Evolutionary conservation across 2,113 vertebrate genomes (phyloP), one percentile per base, ranked within the genome.

Genomic region (Heptranchias perlo): DNA sequence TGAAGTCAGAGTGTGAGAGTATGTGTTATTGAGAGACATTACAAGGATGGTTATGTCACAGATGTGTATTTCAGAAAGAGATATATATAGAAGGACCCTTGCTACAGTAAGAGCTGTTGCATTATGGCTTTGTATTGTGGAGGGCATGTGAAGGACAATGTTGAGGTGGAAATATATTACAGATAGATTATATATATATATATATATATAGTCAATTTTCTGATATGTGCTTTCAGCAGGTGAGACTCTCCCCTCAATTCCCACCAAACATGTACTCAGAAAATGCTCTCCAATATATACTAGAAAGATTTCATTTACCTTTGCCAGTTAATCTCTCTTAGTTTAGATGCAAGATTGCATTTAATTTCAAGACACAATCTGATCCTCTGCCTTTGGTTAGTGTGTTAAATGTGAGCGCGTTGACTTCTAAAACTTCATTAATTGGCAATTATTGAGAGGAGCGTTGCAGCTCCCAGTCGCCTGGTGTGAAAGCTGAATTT

Each of bases 401-500:
- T 23, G 11, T 95, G 94, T 95, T 95, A 69, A 67, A 28, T 95
- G 44, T 73, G 47, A 95, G 47, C 10, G 44, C 65, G 6, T 14
- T 95, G 65, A 95, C 65, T 95, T 95, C 64, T 95, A 47, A 14
- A 69, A 69, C 94, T 95, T 69, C 94, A 95, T 95, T 95, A 95
- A 95, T 95, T 95, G 94, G 65, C 65, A 95, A 67, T 95, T 95
- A 47, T 95, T 95, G 94, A 69, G 47, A 95, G 47, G 65, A 95
- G 94, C 28, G 18, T 95, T 69, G 47, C 65, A 95, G 94, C 47
- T 95, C 65, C 92, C 94, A 95, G 94, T 44, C 65, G 65, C 65
- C 25, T 95, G 65, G 94, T 95, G 94, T 95, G 94, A 95, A 95
- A 95, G 94, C 94, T 95, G 94, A 31, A 95, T 95, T 69, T 95